Evolutionary conservation across 2,113 vertebrate species (phyloP).

Genomic region (Lanius ludovicianus): DNA sequence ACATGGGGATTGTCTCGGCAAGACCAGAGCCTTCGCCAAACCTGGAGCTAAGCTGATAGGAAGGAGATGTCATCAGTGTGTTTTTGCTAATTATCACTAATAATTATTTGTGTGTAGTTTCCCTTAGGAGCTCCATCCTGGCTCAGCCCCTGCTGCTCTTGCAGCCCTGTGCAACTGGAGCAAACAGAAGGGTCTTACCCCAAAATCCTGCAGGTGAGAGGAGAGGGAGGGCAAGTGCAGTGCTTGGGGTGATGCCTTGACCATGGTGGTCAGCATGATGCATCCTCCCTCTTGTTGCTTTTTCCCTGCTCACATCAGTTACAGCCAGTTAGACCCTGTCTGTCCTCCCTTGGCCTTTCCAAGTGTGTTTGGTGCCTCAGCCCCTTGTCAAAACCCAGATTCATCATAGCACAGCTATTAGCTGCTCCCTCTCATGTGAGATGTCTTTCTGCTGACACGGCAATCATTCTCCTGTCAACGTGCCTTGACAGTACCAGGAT

Average conservation of each 20-base stretch:
- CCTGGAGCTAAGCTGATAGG: neutral
- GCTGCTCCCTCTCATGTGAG: neutral
- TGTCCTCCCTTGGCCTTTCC: neutral
- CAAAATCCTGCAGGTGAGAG: neutral
- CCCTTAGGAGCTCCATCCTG: neutral
- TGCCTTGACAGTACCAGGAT: neutral
- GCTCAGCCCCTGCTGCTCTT: neutral
- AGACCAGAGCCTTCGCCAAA: conserved; percentile 6
- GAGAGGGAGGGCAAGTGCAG: neutral
- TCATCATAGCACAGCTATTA: neutral
- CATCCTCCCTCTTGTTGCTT: no score
- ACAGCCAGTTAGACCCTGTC: neutral
- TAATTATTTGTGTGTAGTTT: neutral
- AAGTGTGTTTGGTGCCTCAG: neutral
- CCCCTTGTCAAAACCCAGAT: neutral
- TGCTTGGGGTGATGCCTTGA: neutral
- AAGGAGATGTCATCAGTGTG: neutral
- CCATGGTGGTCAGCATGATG: fast-evolving
- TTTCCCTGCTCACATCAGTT: neutral
- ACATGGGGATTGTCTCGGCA: neutral
- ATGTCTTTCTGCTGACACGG: neutral
- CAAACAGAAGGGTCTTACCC: neutral
- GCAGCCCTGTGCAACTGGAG: neutral
- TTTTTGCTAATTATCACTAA: conserved; percentile 24
- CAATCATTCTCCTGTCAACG: neutral